phyloP scores from a whole-genome alignment of 2,113 vertebrate species.

The Todiramphus chloris region DNA sequence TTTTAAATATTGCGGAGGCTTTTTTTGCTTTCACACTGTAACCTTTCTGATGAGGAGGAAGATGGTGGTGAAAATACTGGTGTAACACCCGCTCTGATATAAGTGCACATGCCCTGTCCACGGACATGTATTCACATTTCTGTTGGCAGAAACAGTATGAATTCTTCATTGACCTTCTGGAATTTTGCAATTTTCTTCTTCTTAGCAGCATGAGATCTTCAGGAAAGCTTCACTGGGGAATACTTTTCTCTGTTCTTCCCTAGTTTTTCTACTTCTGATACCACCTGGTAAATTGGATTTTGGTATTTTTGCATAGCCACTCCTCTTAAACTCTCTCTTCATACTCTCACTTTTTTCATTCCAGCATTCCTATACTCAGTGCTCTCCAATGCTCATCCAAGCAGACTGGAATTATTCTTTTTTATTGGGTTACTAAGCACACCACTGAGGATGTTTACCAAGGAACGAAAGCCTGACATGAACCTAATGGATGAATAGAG shows the following conservation, averaged over 20 bases:
- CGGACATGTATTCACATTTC: neutral
- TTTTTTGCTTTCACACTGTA: neutral
- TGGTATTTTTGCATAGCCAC: neutral
- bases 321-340: neutral
- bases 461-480: constrained; percentile 56
- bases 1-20: neutral
- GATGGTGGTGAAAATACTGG: neutral
- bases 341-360: neutral
- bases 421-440: constrained; percentile 43
- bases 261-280: constrained; percentile 11
- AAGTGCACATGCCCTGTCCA: neutral
- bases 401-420: constrained; percentile 32
- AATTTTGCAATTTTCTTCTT: constrained; percentile 34
- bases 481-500: constrained; percentile 49
- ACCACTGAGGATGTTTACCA: constrained; percentile 50
- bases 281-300: constrained; percentile 42
- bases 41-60: neutral
- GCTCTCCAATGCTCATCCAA: constrained; percentile 5
- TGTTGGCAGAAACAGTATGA: neutral
- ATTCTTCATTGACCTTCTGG: neutral
- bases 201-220: neutral
- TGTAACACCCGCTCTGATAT: neutral
- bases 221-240: neutral
- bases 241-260: constrained; percentile 14
- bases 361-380: neutral